Conservation (phyloP, 2,888 invertebrate species). For the Calliscelio sp. region DNA sequence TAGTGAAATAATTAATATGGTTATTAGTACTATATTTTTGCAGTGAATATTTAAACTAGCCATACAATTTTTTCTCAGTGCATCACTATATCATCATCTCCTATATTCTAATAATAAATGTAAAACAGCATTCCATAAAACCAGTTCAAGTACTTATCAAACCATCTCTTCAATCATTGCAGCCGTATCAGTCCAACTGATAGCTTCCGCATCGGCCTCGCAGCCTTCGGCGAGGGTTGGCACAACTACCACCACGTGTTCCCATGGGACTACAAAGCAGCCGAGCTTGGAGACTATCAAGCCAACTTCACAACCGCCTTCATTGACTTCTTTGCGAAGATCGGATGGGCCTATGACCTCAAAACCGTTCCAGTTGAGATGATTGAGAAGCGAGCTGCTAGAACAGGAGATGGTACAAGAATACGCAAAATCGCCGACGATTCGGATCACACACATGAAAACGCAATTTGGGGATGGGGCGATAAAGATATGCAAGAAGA, state of each 20-base stretch:
- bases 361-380: constrained; percentile 92
- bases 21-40: too few species aligned
- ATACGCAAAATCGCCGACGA: constrained; percentile 85
- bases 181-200: constrained; percentile 91
- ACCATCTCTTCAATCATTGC: constrained; percentile 74
- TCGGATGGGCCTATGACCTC: constrained; percentile 94
- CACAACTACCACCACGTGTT: constrained; percentile 96
- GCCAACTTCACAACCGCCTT: constrained; percentile 89
- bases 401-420: constrained; percentile 91
- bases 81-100: too few species aligned
- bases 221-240: constrained; percentile 93
- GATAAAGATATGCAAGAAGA: constrained; percentile 91
- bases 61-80: too few species aligned
- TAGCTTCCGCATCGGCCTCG: constrained; percentile 89
- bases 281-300: constrained; percentile 90
- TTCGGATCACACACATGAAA: constrained; percentile 86
- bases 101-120: too few species aligned
- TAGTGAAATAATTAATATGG: too few species aligned
- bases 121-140: too few species aligned
- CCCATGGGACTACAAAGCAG: constrained; percentile 93
- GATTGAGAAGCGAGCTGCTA: constrained; percentile 89
- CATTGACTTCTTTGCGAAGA: constrained; percentile 89
- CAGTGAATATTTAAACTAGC: too few species aligned
- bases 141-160: too few species aligned
- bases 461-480: constrained; percentile 93